These are phyloP conservation scores for Glomeris maerens DNA, from an alignment of 1,140 invertebrate species.

Conservation along the genomic window DNA sequence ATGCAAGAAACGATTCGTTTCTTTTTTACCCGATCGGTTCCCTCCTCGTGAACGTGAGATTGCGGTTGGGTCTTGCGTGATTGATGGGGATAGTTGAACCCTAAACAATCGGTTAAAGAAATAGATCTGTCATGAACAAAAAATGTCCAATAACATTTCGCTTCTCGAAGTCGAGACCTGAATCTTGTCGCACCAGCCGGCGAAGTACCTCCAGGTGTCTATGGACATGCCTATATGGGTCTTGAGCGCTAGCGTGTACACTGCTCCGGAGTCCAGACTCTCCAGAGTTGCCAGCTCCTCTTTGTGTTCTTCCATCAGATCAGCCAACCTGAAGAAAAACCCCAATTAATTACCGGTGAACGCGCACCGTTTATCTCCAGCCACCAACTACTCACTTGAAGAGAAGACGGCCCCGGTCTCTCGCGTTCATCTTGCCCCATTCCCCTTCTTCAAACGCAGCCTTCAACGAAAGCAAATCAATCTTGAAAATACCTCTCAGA, in stretches of 20 bases:
- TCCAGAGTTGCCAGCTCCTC: conserved; percentile 89
- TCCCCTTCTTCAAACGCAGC: conserved; percentile 69
- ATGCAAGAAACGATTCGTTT: no score
- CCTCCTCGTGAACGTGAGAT: conserved; percentile 70
- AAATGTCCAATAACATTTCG: no score
- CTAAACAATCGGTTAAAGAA: conserved; percentile 13
- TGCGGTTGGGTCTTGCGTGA: conserved; percentile 71
- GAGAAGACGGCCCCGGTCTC: conserved; percentile 60
- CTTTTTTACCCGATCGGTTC: conserved; percentile 64
- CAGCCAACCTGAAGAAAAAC: conserved; percentile 51
- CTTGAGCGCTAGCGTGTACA: conserved; percentile 86
- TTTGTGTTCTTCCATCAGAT: conserved; percentile 84
- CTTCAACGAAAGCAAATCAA: conserved; percentile 19
- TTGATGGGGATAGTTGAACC: conserved; percentile 46
- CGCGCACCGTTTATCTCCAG: no score
- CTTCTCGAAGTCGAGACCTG: no score
- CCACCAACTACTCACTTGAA: conserved; percentile 51
- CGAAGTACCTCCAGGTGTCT: conserved; percentile 81
- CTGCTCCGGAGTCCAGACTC: conserved; percentile 80
- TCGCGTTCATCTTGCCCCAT: conserved; percentile 72
- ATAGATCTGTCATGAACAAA: neutral
- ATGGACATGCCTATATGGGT: conserved; percentile 90
- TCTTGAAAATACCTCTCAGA: conserved; percentile 5
- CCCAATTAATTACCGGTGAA: neutral
- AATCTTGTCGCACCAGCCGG: conserved; percentile 40